These are phyloP conservation scores for Papilio xuthus DNA, from an alignment of 1,140 invertebrate species.

Conservation along the genomic window DNA sequence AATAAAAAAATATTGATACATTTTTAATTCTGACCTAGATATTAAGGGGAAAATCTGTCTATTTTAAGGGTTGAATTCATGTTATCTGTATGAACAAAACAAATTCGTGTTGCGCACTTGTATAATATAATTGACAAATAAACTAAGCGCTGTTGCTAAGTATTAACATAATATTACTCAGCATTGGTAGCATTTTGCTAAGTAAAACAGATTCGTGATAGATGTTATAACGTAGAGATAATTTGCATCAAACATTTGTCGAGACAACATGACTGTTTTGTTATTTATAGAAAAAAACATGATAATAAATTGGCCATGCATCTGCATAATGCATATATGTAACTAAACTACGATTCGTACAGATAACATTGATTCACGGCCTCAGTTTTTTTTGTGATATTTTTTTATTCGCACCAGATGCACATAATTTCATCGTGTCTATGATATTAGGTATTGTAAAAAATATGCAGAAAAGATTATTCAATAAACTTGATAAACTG, in stretches of 20 bases:
- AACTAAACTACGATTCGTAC: too few species aligned
- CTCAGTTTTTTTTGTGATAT: too few species aligned
- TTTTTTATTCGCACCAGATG: too few species aligned
- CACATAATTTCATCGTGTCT: too few species aligned
- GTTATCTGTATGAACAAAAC: neutral
- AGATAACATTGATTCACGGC: too few species aligned
- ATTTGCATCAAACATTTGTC: slow-evolving; percentile 24
- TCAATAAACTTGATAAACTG: too few species aligned
- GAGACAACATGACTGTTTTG: slow-evolving; percentile 13
- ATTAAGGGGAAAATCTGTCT: too few species aligned
- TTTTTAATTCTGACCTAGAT: too few species aligned
- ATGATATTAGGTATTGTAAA: too few species aligned
- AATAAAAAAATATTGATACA: too few species aligned
- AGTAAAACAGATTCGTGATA: slow-evolving; percentile 15
- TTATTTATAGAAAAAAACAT: slow-evolving; percentile 26
- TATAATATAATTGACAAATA: neutral
- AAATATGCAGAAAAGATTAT: too few species aligned
- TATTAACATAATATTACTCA: slow-evolving; percentile 22
- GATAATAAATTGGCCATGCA: neutral
- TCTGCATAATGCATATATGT: neutral
- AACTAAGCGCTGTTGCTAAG: slow-evolving; percentile 1
- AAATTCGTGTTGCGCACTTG: neutral
- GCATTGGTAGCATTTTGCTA: neutral
- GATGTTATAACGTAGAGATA: neutral
- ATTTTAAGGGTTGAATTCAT: neutral